Percentiles rank a stretch among this genome's conserved stretches.
Evolutionary conservation across 2,888 invertebrate species (phyloP).

Genomic region (Charanyca ferruginea): DNA sequence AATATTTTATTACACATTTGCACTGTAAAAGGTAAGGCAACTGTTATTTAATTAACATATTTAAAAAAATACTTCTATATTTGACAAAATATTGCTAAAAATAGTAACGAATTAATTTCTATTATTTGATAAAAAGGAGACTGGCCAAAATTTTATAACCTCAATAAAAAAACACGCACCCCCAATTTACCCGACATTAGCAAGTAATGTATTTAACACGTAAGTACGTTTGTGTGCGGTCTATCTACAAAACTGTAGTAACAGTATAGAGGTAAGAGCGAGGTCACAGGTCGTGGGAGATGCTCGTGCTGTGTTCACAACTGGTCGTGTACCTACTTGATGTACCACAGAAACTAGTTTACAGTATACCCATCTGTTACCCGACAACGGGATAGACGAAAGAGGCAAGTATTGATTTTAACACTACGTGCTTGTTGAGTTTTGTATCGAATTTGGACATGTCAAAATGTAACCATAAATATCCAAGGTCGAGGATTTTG

Average conservation of each 20-base stretch:
- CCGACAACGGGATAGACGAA: conserved; percentile 12
- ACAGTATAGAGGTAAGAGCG: conserved; percentile 45
- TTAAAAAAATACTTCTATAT: conserved; percentile 4
- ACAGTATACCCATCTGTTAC: conserved; percentile 30
- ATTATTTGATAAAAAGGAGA: conserved; percentile 3
- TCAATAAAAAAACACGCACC: too few species aligned
- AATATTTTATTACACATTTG: conserved; percentile 62
- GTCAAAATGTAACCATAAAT: background rate
- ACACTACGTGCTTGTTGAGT: conserved; percentile 7
- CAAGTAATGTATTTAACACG: conserved; percentile 19
- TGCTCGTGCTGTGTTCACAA: conserved; percentile 47
- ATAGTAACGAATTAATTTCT: background rate
- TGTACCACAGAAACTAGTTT: conserved; percentile 47
- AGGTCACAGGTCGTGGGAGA: conserved; percentile 57
- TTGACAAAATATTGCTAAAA: background rate
- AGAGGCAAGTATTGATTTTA: conserved; percentile 41
- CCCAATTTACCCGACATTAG: background rate
- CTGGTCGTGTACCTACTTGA: conserved; percentile 36
- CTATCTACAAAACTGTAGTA: conserved; percentile 49
- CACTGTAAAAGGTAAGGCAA: conserved; percentile 57
- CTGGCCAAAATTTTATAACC: background rate
- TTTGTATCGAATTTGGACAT: background rate
- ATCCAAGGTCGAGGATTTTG: background rate
- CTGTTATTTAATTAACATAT: conserved; percentile 54
- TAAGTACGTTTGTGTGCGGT: conserved; percentile 39